Percentiles rank a stretch among this genome's conserved stretches.
phyloP scores from a whole-genome alignment of 30 jellyfish, hydroid and myxozoan species.

The Turritopsis dohrnii region DNA sequence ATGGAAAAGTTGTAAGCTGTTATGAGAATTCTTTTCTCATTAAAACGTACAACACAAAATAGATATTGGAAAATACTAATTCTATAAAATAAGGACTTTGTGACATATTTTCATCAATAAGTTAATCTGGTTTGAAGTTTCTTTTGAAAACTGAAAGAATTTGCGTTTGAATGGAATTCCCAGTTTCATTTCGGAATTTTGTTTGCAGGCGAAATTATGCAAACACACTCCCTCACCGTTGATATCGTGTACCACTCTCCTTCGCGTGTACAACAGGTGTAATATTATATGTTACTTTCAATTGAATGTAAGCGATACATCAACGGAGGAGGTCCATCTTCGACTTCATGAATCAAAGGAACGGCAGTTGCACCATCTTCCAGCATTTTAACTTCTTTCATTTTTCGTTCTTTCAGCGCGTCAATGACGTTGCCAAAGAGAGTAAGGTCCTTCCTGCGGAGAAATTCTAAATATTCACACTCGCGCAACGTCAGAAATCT shows the following conservation, averaged over 20 bases:
- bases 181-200: not conserved
- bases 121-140: not conserved
- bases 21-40: not conserved
- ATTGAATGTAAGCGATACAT: slow-evolving; percentile 6
- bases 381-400: not conserved
- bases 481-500: slow-evolving; percentile 30
- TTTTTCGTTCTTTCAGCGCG: not conserved
- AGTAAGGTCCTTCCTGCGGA: slow-evolving; percentile 32
- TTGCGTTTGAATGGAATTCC: too few relatives aligned
- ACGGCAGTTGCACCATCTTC: not conserved
- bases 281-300: not conserved
- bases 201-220: not conserved
- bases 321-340: not conserved
- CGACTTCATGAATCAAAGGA: not conserved
- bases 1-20: not conserved
- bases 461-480: slow-evolving; percentile 37
- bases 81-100: not conserved
- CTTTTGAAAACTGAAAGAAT: not conserved
- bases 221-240: not conserved
- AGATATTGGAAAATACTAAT: not conserved
- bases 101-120: not conserved
- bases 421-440: slow-evolving; percentile 17
- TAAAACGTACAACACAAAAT: not conserved
- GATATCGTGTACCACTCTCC: not conserved
- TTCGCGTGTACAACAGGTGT: not conserved